Conservation (phyloP, 35 echinoderm and acorn worm species). For the Strongylocentrotus purpuratus region DNA sequence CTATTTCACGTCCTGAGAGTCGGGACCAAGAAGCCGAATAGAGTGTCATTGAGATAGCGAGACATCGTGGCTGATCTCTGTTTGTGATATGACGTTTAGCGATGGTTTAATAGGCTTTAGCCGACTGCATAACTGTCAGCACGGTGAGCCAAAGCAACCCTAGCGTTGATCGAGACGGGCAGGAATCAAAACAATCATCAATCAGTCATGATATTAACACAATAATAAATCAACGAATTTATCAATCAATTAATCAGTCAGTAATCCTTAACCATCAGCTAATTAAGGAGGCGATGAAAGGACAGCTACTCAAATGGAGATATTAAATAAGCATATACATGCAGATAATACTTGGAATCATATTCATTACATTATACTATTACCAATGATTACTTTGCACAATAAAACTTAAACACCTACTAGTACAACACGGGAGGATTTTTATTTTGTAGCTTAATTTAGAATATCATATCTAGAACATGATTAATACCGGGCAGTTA, state of each 20-base stretch:
- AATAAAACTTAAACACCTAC: too few species aligned
- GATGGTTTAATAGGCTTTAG: conserved; percentile 40
- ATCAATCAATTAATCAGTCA: conserved; percentile 31
- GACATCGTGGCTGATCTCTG: conserved; percentile 29
- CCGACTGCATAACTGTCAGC: neutral
- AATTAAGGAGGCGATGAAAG: conserved; percentile 29
- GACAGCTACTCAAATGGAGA: neutral
- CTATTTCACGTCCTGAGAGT: conserved; percentile 9
- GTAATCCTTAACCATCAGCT: conserved; percentile 8
- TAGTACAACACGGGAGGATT: too few species aligned
- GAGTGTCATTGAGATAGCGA: conserved; percentile 26
- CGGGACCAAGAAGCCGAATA: neutral
- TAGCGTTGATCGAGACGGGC: conserved; percentile 8
- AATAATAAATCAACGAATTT: conserved; percentile 39
- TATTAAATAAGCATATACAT: too few species aligned
- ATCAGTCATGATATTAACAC: conserved; percentile 38
- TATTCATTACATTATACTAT: too few species aligned
- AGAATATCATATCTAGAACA: too few species aligned
- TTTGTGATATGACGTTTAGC: conserved; percentile 40
- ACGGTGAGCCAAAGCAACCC: neutral
- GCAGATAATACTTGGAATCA: too few species aligned
- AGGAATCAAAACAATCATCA: neutral
- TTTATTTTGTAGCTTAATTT: too few species aligned
- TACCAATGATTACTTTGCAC: too few species aligned
- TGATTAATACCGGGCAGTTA: too few species aligned